A percentile compares a stretch with the other conserved stretches of the same genome.
Evolutionary conservation across 1,140 invertebrate genomes (phyloP).

Genomic region (Macrocentrus cingulum): DNA sequence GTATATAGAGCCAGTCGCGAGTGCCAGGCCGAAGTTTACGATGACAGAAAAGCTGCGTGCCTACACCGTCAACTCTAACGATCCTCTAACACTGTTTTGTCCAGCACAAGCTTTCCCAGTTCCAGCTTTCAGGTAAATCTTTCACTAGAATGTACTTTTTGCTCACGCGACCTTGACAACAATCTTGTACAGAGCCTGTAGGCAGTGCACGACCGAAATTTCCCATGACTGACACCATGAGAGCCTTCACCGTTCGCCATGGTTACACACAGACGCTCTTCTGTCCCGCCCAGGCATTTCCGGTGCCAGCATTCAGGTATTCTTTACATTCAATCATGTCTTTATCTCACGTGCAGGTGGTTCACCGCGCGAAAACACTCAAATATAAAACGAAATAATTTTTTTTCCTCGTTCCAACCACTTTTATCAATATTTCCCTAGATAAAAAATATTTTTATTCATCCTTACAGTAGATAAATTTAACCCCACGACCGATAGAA

Average conservation of each 20-base stretch:
- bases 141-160: too few species aligned
- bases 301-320: slow-evolving; percentile 58
- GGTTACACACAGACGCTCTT: slow-evolving; percentile 64
- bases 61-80: slow-evolving; percentile 53
- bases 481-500: too few species aligned
- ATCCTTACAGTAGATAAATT: too few species aligned
- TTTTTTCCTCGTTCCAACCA: too few species aligned
- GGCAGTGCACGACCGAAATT: slow-evolving; percentile 69
- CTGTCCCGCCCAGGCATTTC: slow-evolving; percentile 64
- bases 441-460: too few species aligned
- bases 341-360: too few species aligned
- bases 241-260: slow-evolving; percentile 63
- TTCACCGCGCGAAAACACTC: too few species aligned
- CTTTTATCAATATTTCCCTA: too few species aligned
- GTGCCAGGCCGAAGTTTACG: slow-evolving; percentile 32
- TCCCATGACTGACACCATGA: slow-evolving; percentile 66
- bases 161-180: not conserved
- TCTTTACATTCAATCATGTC: slow-evolving; percentile 1
- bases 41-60: slow-evolving; percentile 44
- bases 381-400: too few species aligned
- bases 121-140: slow-evolving; percentile 61
- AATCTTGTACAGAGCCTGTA: slow-evolving; percentile 63
- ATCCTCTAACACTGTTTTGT: slow-evolving; percentile 62
- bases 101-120: slow-evolving; percentile 64
- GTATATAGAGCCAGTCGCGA: slow-evolving; percentile 31